A percentile compares a stretch with the other conserved stretches of the same genome.
Evolutionary conservation across 2,113 vertebrate genomes (phyloP).

Genomic region (Nothobranchius kuhntae): DNA sequence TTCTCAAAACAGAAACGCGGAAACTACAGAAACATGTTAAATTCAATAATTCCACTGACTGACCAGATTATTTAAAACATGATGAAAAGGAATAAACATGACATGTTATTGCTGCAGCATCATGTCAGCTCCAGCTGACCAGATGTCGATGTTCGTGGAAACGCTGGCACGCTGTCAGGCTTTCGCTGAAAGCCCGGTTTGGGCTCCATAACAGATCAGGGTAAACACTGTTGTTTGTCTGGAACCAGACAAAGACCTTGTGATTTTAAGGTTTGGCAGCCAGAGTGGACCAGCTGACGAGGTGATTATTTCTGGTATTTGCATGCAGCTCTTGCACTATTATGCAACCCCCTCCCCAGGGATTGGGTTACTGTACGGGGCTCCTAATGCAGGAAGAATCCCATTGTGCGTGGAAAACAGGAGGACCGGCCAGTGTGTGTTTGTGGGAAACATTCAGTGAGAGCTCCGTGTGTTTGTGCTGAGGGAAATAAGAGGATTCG

Average conservation of each 20-base stretch:
- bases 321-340: constrained; percentile 58
- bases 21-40: too few relatives aligned
- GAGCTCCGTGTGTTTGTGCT: background rate
- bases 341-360: constrained; percentile 57
- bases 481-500: constrained; percentile 28
- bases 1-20: too few relatives aligned
- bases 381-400: constrained; percentile 26
- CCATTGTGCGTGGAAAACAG: constrained; percentile 27
- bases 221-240: constrained; percentile 70
- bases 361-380: constrained; percentile 70
- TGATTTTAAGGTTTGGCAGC: constrained; percentile 46
- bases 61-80: too few relatives aligned
- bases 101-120: constrained; percentile 9
- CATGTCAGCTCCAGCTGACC: constrained; percentile 21
- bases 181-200: constrained; percentile 44
- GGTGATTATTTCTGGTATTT: constrained; percentile 70
- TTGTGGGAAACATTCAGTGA: background rate
- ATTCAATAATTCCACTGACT: too few relatives aligned
- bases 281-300: constrained; percentile 59
- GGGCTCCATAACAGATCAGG: constrained; percentile 46
- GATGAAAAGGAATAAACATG: background rate
- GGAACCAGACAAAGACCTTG: constrained; percentile 48
- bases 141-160: constrained; percentile 62
- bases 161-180: constrained; percentile 33
- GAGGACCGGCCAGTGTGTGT: constrained; percentile 3